Evolutionary conservation across 2,113 vertebrate species (phyloP).

Genomic region (Phylloscopus trochiloides): DNA sequence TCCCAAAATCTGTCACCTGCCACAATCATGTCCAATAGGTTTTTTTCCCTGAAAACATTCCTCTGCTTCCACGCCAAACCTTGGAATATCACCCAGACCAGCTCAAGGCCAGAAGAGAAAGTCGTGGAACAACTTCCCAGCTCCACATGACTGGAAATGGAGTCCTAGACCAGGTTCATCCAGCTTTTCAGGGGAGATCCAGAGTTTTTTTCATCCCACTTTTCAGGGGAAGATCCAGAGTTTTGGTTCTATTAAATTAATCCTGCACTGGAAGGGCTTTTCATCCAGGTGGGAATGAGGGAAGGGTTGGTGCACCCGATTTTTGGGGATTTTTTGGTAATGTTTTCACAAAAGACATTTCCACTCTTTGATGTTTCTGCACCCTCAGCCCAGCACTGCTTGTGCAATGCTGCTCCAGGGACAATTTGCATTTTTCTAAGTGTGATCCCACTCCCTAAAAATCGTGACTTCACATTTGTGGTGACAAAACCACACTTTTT

Average conservation of each 20-base stretch:
- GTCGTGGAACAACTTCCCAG: neutral
- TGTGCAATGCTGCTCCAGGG: neutral
- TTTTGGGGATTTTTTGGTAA: neutral
- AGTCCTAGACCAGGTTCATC: rapidly evolving
- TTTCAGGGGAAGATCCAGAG: neutral
- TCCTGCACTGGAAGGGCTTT: neutral
- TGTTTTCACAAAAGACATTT: neutral
- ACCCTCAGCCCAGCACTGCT: neutral
- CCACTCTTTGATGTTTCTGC: neutral
- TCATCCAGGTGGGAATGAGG: neutral
- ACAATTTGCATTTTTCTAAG: neutral
- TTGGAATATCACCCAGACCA: neutral
- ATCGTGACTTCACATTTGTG: neutral
- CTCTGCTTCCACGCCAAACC: neutral
- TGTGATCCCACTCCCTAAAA: conserved; percentile 39
- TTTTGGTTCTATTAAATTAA: neutral
- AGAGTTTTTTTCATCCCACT: neutral
- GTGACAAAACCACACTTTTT: neutral
- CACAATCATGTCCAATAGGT: neutral
- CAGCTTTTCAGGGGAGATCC: neutral
- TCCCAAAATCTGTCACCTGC: neutral
- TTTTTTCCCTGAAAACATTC: neutral
- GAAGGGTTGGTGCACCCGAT: neutral
- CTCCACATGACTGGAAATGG: neutral
- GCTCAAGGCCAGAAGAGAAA: neutral